A percentile compares a stretch with the other conserved stretches of the same genome.
Conservation (phyloP, 2,888 invertebrate species). For the Xestia xanthographa region DNA sequence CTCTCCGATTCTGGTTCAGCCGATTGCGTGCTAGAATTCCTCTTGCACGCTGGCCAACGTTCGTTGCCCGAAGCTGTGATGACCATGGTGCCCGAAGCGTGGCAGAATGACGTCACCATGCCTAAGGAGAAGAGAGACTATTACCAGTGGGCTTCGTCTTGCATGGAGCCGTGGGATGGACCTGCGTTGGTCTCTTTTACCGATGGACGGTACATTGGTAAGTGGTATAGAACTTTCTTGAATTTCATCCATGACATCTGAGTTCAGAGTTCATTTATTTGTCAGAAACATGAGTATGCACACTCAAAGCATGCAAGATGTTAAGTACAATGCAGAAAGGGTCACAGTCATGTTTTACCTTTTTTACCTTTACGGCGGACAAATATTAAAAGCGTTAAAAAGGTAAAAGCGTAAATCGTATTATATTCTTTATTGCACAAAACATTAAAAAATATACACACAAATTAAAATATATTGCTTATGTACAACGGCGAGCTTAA, state of each 20-base stretch:
- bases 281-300: no score
- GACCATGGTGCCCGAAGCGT: slow-evolving; percentile 99
- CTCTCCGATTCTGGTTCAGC: slow-evolving; percentile 99
- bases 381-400: no score
- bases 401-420: no score
- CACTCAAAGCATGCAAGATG: no score
- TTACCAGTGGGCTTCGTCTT: slow-evolving; percentile 99
- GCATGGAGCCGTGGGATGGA: slow-evolving; percentile 99
- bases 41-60: slow-evolving; percentile 97
- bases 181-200: slow-evolving; percentile 99
- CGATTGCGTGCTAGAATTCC: slow-evolving; percentile 99
- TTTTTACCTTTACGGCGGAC: no score
- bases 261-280: no score
- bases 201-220: slow-evolving; percentile 98
- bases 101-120: slow-evolving; percentile 99
- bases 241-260: background rate
- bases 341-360: no score
- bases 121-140: slow-evolving; percentile 97
- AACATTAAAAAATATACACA: no score
- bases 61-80: slow-evolving; percentile 99
- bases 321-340: no score
- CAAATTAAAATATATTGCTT: no score
- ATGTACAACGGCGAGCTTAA: no score
- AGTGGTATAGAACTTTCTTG: slow-evolving; percentile 50
- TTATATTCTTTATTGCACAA: no score